phyloP scores from a whole-genome alignment of 1,140 invertebrate species.

The Drosophila ironensis region DNA sequence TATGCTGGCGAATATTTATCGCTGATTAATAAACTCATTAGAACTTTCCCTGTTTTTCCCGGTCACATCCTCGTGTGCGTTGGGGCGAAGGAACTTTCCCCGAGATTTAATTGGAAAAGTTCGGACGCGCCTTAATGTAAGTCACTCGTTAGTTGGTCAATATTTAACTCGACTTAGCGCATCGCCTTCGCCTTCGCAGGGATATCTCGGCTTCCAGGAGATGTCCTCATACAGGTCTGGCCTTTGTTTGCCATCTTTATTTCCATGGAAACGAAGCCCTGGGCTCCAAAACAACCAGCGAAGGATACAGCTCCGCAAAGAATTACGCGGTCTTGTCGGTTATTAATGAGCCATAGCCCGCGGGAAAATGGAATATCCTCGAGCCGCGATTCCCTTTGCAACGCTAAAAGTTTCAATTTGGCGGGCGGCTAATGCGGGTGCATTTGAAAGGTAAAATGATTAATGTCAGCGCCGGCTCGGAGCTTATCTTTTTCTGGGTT shows the following conservation, averaged over 20 bases:
- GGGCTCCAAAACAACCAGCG: too few species aligned
- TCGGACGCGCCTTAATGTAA: constrained; percentile 12
- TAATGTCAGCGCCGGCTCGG: constrained; percentile 30
- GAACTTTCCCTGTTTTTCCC: constrained; percentile 63
- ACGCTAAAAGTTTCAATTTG: constrained; percentile 43
- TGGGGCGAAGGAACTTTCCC: constrained; percentile 25
- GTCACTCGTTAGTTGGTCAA: constrained; percentile 37
- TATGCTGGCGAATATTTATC: constrained; percentile 52
- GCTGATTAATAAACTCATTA: constrained; percentile 76
- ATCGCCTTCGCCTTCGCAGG: background rate
- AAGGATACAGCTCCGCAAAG: constrained; percentile 33
- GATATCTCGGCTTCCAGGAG: background rate
- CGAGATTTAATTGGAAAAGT: constrained; percentile 72
- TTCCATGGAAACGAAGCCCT: constrained; percentile 22
- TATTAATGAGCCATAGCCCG: constrained; percentile 45
- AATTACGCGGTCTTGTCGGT: constrained; percentile 47
- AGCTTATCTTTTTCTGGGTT: constrained; percentile 28
- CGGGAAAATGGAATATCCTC: background rate
- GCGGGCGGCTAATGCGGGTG: constrained; percentile 33
- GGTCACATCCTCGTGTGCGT: too few species aligned
- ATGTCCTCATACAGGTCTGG: constrained; percentile 2
- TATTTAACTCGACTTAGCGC: constrained; percentile 12
- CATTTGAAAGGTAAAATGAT: constrained; percentile 52
- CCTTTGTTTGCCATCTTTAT: constrained; percentile 20
- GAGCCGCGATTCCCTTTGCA: constrained; percentile 19